Conservation (phyloP, 2,888 invertebrate species). For the Drosophila quinaria region DNA sequence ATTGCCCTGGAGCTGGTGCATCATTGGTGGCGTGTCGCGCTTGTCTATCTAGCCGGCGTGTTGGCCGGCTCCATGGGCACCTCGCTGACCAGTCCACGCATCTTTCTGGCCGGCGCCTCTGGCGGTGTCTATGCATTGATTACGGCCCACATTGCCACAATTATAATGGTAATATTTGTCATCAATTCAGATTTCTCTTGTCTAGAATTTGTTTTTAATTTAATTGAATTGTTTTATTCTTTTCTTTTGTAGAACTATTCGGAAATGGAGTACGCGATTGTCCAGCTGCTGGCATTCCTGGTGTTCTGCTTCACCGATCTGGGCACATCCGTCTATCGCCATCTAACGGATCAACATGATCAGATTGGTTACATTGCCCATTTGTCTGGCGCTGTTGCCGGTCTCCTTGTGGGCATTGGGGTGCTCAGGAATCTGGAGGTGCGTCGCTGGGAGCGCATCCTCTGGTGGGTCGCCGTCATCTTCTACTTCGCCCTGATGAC, state of each 20-base stretch:
- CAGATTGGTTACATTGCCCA: constrained; percentile 98
- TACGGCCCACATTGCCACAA: constrained; percentile 96
- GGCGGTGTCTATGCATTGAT: constrained; percentile 98
- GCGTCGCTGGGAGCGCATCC: constrained; percentile 91
- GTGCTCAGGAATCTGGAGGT: constrained; percentile 93
- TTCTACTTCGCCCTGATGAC: constrained; percentile 90
- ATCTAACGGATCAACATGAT: constrained; percentile 89
- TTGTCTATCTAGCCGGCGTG: constrained; percentile 94
- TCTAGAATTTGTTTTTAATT: background rate
- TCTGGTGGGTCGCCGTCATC: constrained; percentile 93
- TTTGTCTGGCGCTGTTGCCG: constrained; percentile 95
- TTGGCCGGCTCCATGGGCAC: constrained; percentile 94
- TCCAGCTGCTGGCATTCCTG: constrained; percentile 93
- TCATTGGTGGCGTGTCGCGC: constrained; percentile 95
- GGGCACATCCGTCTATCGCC: constrained; percentile 96
- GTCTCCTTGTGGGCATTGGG: constrained; percentile 92
- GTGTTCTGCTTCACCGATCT: constrained; percentile 93
- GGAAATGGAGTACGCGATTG: constrained; percentile 97
- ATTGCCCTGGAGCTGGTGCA: constrained; percentile 98
- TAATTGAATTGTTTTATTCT: background rate
- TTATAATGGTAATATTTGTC: constrained; percentile 89
- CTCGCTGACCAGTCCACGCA: constrained; percentile 91
- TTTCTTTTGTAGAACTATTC: constrained; percentile 92
- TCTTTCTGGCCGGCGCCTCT: constrained; percentile 96
- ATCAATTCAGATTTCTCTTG: background rate